Conservation (phyloP, 2,888 invertebrate genomes). For the Rutpela maculata region DNA sequence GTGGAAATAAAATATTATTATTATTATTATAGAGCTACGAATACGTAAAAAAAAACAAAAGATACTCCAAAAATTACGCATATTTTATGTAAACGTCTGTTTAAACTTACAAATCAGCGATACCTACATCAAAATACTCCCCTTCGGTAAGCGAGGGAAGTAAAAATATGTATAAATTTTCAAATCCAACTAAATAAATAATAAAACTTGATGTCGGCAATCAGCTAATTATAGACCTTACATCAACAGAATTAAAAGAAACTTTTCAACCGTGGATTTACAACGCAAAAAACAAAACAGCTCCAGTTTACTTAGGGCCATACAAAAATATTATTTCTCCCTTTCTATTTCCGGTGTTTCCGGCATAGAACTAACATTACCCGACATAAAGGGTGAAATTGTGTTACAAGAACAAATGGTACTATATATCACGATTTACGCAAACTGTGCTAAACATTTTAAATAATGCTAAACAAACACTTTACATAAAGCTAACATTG, state of each 20-base stretch:
- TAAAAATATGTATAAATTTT: too few species aligned
- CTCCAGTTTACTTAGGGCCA: not conserved
- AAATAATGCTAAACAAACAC: not conserved
- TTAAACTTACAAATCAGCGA: too few species aligned
- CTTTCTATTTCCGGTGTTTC: not conserved
- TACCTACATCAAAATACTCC: too few species aligned
- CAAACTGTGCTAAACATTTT: not conserved
- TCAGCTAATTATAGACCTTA: not conserved
- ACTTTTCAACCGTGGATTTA: not conserved
- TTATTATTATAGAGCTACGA: too few species aligned
- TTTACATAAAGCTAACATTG: not conserved
- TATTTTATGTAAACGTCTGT: too few species aligned
- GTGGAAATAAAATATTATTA: too few species aligned
- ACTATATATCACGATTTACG: not conserved
- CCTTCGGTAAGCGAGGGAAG: too few species aligned
- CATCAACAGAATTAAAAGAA: not conserved
- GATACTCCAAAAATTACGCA: too few species aligned
- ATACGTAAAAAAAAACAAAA: too few species aligned
- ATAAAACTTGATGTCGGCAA: not conserved
- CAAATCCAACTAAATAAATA: too few species aligned
- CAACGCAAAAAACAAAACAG: slow-evolving; percentile 3
- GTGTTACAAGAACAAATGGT: not conserved
- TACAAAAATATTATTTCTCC: not conserved
- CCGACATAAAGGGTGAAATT: not conserved
- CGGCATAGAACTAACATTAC: not conserved